A percentile compares a stretch with the other conserved stretches of the same genome.
phyloP scores from a whole-genome alignment of 2,888 invertebrate species.

The Achlya flavicornis region DNA sequence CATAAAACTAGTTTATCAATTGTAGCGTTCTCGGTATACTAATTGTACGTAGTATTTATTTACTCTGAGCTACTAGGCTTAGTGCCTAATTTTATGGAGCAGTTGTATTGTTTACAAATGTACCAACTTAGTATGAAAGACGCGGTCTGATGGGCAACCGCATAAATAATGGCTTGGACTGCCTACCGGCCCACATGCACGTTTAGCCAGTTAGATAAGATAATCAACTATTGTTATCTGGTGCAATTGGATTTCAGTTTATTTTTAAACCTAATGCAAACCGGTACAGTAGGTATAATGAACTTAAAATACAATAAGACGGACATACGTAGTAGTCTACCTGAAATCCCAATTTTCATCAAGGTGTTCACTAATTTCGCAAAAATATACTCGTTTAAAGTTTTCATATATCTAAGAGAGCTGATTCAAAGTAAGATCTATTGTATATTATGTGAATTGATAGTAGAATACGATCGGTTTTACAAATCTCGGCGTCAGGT shows the following conservation, averaged over 20 bases:
- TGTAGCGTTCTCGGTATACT: conserved; percentile 3
- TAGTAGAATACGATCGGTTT: not conserved
- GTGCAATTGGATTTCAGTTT: conserved; percentile 16
- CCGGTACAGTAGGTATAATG: not conserved
- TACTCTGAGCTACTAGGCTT: too few species aligned
- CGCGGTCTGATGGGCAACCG: not conserved
- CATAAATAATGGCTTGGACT: conserved; percentile 7
- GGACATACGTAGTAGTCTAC: not conserved
- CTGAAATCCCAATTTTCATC: not conserved
- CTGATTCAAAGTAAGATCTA: not conserved
- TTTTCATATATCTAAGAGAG: not conserved
- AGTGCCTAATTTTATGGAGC: too few species aligned
- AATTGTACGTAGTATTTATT: too few species aligned
- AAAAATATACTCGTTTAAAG: not conserved
- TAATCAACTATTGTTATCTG: conserved; percentile 28
- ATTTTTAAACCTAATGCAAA: conserved; percentile 16
- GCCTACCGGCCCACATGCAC: conserved; percentile 21
- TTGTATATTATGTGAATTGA: not conserved
- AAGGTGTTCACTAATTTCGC: not conserved
- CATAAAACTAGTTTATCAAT: not conserved
- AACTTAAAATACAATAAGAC: too few species aligned
- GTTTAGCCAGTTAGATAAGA: conserved; percentile 27
- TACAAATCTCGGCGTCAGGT: conserved; percentile 16
- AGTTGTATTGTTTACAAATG: not conserved
- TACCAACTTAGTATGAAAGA: not conserved